phyloP scores from a whole-genome alignment of 2,113 vertebrate species.

The Pterocles gutturalis region DNA sequence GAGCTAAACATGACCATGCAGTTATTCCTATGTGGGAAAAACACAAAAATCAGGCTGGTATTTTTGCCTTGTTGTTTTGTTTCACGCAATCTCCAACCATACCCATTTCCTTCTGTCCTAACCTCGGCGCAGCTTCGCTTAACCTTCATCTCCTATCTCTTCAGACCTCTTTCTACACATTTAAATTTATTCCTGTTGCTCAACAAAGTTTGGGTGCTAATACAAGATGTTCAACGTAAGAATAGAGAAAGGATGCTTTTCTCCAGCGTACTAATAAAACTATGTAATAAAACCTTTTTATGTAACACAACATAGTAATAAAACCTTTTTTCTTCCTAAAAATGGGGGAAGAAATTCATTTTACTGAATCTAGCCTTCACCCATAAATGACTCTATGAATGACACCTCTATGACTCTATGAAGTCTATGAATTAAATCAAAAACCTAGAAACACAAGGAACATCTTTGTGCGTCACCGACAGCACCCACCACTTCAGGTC shows the following conservation, averaged over 20 bases:
- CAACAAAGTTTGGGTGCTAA: not conserved
- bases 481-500: not conserved
- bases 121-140: not conserved
- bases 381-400: too few relatives aligned
- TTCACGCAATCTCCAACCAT: not conserved
- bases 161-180: not conserved
- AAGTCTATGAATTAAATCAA: constrained; percentile 44
- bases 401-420: too few relatives aligned
- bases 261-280: not conserved
- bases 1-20: not conserved
- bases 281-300: not conserved
- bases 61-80: not conserved
- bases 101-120: not conserved
- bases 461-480: not conserved
- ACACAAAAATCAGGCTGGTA: not conserved
- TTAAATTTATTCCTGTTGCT: not conserved
- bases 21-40: not conserved
- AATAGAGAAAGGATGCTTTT: not conserved
- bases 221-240: not conserved
- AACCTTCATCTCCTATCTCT: not conserved
- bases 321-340: not conserved
- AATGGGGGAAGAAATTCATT: not conserved
- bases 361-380: not conserved
- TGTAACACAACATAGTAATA: too few relatives aligned
- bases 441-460: not conserved